Evolutionary conservation across 2,888 invertebrate genomes (phyloP).

Genomic region (Lasius platythorax): DNA sequence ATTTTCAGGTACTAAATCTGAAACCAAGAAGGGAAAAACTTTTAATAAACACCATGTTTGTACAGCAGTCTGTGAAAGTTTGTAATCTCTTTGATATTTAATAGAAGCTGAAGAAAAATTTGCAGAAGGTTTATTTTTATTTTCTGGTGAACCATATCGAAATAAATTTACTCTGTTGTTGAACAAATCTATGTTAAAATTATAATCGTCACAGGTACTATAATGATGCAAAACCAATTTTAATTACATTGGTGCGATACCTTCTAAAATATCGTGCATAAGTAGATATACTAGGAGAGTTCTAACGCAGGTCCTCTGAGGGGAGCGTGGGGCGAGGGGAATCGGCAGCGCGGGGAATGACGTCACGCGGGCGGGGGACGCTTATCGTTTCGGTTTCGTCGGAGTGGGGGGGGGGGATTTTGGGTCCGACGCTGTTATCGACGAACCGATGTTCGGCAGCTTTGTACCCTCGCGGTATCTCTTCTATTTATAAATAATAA

Average conservation of each 20-base stretch:
- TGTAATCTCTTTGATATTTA: constrained; percentile 1
- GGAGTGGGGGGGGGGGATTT: no score
- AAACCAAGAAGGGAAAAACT: neutral
- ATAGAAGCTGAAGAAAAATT: neutral
- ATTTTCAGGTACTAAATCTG: neutral
- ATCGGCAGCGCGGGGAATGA: no score
- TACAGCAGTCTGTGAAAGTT: constrained; percentile 7
- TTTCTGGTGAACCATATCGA: neutral
- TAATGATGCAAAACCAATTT: constrained; percentile 2
- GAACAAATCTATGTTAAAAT: neutral
- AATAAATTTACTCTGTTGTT: constrained; percentile 10
- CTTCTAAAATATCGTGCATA: constrained; percentile 9
- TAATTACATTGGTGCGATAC: constrained; percentile 14
- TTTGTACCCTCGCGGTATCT: no score
- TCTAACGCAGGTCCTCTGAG: no score
- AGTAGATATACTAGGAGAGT: no score
- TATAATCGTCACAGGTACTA: neutral
- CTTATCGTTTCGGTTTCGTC: no score
- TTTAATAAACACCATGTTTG: constrained; percentile 1
- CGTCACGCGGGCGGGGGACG: no score
- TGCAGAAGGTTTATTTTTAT: neutral
- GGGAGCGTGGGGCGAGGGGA: no score
- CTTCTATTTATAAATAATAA: no score
- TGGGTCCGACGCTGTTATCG: no score
- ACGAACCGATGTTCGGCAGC: no score